Base-by-base conservation (phyloP, 2,888 invertebrate genomes). In the Augochlorella aurata region DNA sequence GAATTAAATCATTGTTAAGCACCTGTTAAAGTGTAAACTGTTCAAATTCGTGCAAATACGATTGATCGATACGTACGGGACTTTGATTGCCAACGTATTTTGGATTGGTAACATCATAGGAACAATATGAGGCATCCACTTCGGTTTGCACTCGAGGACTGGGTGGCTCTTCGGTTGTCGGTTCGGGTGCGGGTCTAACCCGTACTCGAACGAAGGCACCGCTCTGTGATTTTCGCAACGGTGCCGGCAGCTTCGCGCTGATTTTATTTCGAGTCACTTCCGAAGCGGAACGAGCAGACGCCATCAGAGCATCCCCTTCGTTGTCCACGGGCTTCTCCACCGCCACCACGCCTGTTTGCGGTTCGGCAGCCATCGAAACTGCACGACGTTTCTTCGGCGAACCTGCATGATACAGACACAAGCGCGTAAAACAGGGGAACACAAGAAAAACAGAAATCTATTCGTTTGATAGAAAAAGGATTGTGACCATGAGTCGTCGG, bases 131-230 rank as follows among this genome's bases (percentile, higher is more conserved):
- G 77, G 95, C 95, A 87, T 95, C 95, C 8, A 95, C 95, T 76
- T 95, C 95, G 0, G 95, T 95, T 0, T 95, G 94, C 84, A 95
- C 94, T 21, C 95, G 93, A 0, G 95, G 95, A 79, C 95, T 95
- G 16, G 94, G 94, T 0, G 95, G 94, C 87, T 95, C 95, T 63
- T 95, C 95, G 93, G 93, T 29, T 24, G 91, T 84, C 38, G 88
- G 86, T 44, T 93, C 85, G 86, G 92, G 91, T 3, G 93, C 90
- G 2, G 95, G 95, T 61, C 96, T 95, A 9, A 97, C 97, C 9
- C 97, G 95, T 63, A 97, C 94, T 0, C 97, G 94, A 0, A 97
- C 97, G 89, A 97, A 94, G 0, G 97, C 96, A 0, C 96, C 96
- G 50, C 93, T 93, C 0, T 93, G 92, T 9, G 93, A 93, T 82